phyloP scores from a whole-genome alignment of 2,797 vertebrate genomes.

The Anguilla pacifica region DNA sequence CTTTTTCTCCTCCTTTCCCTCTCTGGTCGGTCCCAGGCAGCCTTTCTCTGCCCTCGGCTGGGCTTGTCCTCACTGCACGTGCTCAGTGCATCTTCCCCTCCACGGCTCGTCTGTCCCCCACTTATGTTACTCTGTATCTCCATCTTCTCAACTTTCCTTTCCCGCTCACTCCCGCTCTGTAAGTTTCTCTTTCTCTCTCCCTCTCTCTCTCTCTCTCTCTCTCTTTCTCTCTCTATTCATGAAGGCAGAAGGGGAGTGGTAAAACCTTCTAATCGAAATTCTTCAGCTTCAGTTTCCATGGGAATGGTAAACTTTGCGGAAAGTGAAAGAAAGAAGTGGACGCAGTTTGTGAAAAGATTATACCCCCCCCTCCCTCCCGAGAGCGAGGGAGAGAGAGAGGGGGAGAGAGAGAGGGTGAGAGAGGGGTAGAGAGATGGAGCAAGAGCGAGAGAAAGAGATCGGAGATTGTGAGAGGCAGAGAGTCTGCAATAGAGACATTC shows the following conservation, averaged over 20 bases:
- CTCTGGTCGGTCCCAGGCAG: conserved; percentile 45
- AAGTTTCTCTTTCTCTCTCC: conserved; percentile 27
- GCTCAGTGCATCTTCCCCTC: conserved; percentile 32
- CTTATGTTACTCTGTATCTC: not conserved
- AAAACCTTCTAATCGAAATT: conserved; percentile 56
- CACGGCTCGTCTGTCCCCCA: conserved; percentile 25
- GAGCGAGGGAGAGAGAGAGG: not conserved
- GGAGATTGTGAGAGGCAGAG: not conserved
- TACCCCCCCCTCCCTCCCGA: conserved; percentile 25
- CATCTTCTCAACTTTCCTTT: conserved; percentile 20
- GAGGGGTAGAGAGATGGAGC: too few species aligned
- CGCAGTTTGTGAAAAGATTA: conserved; percentile 52
- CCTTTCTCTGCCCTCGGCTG: conserved; percentile 12
- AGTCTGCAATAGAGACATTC: conserved; percentile 2
- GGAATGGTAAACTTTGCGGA: conserved; percentile 63
- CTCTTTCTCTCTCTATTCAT: conserved; percentile 56
- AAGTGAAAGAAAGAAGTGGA: conserved; percentile 41
- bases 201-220: conserved; percentile 46
- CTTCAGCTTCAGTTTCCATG: conserved; percentile 65
- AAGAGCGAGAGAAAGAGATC: too few species aligned
- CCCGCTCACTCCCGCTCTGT: conserved; percentile 47
- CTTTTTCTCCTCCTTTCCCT: conserved; percentile 67
- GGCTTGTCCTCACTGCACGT: not conserved
- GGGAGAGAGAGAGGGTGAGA: not conserved
- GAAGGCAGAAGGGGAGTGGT: conserved; percentile 64